Base-by-base conservation (phyloP, 2,888 invertebrate species). In the Parnassius mnemosyne region DNA sequence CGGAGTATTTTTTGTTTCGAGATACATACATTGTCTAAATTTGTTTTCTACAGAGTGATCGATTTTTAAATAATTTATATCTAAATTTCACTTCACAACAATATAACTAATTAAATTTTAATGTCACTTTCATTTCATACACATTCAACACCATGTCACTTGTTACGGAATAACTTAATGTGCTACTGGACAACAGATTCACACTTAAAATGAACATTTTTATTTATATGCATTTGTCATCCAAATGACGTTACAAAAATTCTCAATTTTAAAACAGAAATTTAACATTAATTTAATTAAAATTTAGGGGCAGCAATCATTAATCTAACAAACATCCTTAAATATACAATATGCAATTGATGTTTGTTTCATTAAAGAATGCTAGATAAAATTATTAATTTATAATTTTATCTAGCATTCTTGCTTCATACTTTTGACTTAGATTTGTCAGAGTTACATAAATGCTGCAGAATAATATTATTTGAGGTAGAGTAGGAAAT, bases 1-100 rank as follows among this genome's bases (percentile, higher is more conserved):
- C 9, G 44, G 55, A 51, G 13, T 52, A 44, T 34, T 60, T 69
- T 41, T 57, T 70, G 63, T 67, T 64, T 53, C 56, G 62, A 54
- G 51, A 51, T 59, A 61, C 49, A 57, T 57, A 51, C 44, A 60
- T 44, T 57, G 13, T 49, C 10, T 49, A 13, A 13, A 49, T 49
- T 43, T 43, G 44, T 60, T 53, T 56, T 56, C 59, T 57, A 59
- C 12, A 52, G 51, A 25, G 47, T 56, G 13, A 55, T 61, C 16
- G 42, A 56, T 41, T 47, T 52, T 61, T 57, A 56, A 56, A 61
- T 61, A 42, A 52, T 53, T 52, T 52, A 61, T n/a, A 56, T 54
- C 47, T 61, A 53, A 53, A 58, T 57, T 53, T 50, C 44, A 55
- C 34, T 43, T 50, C 53, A 13, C 46, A 49, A 49, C 44, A 50